Conservation (phyloP, 2,113 vertebrate genomes). For the Ciconia boyciana region DNA sequence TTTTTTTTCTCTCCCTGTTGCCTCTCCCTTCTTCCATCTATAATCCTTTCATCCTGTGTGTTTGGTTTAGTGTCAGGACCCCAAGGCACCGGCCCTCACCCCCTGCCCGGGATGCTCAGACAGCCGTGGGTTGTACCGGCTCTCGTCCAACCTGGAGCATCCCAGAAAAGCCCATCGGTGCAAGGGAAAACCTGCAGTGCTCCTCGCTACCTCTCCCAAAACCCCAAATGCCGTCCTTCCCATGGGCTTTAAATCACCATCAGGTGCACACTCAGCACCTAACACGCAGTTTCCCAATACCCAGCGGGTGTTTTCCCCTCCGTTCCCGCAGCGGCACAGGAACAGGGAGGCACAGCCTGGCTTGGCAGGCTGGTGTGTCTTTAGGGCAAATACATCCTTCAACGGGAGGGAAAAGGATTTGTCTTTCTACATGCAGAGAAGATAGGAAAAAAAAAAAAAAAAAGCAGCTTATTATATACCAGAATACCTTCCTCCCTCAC, state of each 20-base stretch:
- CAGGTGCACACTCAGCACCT: fast-evolving
- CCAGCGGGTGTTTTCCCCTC: background rate
- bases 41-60: background rate
- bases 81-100: background rate
- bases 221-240: background rate
- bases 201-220: background rate
- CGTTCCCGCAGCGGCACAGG: background rate
- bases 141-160: background rate
- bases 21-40: background rate
- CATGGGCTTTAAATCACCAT: background rate
- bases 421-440: background rate
- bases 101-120: fast-evolving
- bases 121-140: fast-evolving
- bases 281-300: background rate
- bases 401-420: background rate
- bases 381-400: background rate
- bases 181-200: background rate
- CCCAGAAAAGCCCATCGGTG: background rate
- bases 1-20: background rate
- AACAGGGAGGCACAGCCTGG: background rate
- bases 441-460: background rate
- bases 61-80: background rate
- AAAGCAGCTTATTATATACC: conserved; percentile 22
- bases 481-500: conserved; percentile 49
- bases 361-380: background rate